Conservation (phyloP, 2,113 vertebrate genomes). For the Ibidorhyncha struthersii region DNA sequence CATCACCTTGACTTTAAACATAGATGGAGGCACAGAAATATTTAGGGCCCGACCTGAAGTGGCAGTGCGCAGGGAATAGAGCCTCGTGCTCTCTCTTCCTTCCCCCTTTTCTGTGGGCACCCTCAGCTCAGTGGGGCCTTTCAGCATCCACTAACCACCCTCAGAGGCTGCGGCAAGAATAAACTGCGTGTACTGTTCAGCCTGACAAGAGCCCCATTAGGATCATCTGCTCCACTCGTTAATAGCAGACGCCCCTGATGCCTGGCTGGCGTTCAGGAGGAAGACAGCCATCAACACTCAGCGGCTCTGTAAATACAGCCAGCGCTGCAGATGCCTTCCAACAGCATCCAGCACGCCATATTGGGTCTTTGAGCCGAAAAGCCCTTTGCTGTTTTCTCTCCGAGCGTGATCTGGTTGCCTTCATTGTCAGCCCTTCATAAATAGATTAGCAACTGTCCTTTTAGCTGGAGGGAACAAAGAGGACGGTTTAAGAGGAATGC, state of each 20-base stretch:
- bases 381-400: neutral
- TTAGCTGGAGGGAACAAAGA: neutral
- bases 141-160: neutral
- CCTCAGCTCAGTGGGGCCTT: neutral
- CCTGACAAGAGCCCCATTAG: neutral
- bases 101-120: neutral
- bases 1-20: neutral
- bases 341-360: neutral
- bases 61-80: neutral
- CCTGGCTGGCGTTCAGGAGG: neutral
- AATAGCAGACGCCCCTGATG: neutral
- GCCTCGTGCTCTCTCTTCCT: neutral
- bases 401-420: neutral
- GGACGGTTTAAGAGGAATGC: neutral
- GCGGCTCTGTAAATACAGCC: slow-evolving; percentile 10
- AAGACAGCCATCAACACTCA: slow-evolving; percentile 21
- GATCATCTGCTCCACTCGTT: neutral
- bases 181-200: neutral
- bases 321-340: slow-evolving; percentile 7
- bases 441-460: slow-evolving; percentile 10
- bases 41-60: neutral
- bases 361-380: neutral
- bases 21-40: neutral
- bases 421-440: slow-evolving; percentile 17
- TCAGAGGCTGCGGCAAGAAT: neutral